A percentile compares a stretch with the other conserved stretches of the same genome.
Evolutionary conservation across 2,888 invertebrate species (phyloP).

Genomic region (Acronicta aceris): DNA sequence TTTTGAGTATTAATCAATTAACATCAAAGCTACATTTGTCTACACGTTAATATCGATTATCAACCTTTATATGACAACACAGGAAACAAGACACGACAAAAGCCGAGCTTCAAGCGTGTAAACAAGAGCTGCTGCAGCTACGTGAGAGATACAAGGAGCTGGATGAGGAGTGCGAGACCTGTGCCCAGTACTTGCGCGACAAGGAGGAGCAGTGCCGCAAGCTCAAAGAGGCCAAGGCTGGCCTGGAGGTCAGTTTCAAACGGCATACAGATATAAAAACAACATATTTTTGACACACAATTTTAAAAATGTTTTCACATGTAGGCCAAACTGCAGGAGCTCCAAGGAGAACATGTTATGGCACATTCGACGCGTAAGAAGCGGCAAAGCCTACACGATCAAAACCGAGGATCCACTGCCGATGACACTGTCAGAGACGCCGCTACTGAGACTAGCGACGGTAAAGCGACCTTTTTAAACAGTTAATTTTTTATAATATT

Average conservation of each 20-base stretch:
- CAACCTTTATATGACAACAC: slow-evolving; percentile 31
- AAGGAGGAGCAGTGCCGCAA: slow-evolving; percentile 72
- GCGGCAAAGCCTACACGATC: slow-evolving; percentile 78
- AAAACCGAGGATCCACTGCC: slow-evolving; percentile 60
- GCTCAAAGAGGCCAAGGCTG: slow-evolving; percentile 70
- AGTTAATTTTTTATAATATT: too few relatives aligned
- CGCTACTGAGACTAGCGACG: slow-evolving; percentile 68
- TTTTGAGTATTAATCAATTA: too few relatives aligned
- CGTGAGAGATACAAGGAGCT: slow-evolving; percentile 77
- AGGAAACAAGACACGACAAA: slow-evolving; percentile 80
- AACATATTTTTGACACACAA: too few relatives aligned
- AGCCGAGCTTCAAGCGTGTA: slow-evolving; percentile 67
- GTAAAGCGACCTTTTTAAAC: slow-evolving; percentile 1
- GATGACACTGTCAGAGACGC: slow-evolving; percentile 61
- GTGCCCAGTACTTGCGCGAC: slow-evolving; percentile 74
- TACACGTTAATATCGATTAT: too few relatives aligned
- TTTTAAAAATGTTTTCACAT: slow-evolving; percentile 5
- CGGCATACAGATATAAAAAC: too few relatives aligned
- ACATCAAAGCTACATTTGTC: too few relatives aligned
- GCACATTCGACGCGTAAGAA: slow-evolving; percentile 70
- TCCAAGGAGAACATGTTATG: slow-evolving; percentile 57
- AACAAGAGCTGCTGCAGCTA: slow-evolving; percentile 71
- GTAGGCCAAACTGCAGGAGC: slow-evolving; percentile 72
- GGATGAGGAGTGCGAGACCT: slow-evolving; percentile 84
- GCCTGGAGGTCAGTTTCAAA: slow-evolving; percentile 68